Evolutionary conservation across 2,888 invertebrate genomes (phyloP), one percentile per base, ranked within the genome.

Genomic region (Drosophila silvestris): DNA sequence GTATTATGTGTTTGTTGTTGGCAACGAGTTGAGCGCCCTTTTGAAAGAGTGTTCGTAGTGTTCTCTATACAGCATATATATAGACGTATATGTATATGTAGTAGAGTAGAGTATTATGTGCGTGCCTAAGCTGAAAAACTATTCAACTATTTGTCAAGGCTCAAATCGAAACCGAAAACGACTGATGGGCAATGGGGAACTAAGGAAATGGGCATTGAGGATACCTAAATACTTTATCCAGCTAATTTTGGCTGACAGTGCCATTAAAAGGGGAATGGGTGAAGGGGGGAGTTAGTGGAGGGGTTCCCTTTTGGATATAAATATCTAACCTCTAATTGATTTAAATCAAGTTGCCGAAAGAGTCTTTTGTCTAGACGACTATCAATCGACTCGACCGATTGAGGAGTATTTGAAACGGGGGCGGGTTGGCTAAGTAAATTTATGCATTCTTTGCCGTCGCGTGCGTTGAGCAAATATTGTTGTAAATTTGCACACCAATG

Each of bases 1-100:
- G 72, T 77, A 63, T 89, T 83, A 80, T 90, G 86, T 77, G 71
- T 89, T 85, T 85, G 85, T 90, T 85, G 91, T 89, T 85, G 85
- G 89, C 85, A 91, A 89, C 91, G 89, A 86, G 90, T 90, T 90
- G 89, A 81, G 91, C 84, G 84, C 76, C 90, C 84, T 90, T 70
- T 70, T 33, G 37, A 53, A 28, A 52, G 33, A 41, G 41, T 58
- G 35, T 32, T 56, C 41, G 53, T 37, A 57, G 47, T 58, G 37
- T 51, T 54, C 61, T 44, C 10, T 22, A 19, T 2, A 19, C 1
- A 6, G 44, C 2, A 26, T 19, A 51, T 51, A 30, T 32, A 32
- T n/a, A 10, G 7, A 22, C n/a, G 6, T 35, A 22, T 41, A 7
- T 61, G 30, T 39, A 56, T 41, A 26, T 51, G 28, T 52, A 37